A percentile compares a stretch with the other conserved stretches of the same genome.
These are phyloP conservation scores for Bedellia somnulentella DNA, from an alignment of 2,888 invertebrate species.

Conservation along the genomic window DNA sequence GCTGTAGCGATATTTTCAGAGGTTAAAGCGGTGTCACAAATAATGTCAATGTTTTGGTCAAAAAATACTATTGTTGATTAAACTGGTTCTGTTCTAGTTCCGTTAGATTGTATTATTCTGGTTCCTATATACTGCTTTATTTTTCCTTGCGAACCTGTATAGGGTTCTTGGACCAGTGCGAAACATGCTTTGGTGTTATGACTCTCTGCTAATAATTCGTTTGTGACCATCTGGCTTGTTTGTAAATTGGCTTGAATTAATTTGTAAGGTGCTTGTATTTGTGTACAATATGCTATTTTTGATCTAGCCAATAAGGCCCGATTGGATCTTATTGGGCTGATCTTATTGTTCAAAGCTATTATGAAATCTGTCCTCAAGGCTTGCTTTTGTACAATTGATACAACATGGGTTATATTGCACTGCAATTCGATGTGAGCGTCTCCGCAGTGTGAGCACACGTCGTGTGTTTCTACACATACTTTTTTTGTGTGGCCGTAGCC, in stretches of 20 bases:
- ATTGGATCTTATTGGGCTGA: not conserved
- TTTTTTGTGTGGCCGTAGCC: not conserved
- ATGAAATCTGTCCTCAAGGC: not conserved
- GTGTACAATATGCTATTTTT: not conserved
- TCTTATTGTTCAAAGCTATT: not conserved
- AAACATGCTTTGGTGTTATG: not conserved
- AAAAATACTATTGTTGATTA: slow-evolving; percentile 6
- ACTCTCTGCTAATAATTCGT: slow-evolving; percentile 2
- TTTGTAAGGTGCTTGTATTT: too few relatives aligned
- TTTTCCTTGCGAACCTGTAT: slow-evolving; percentile 1
- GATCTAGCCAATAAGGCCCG: not conserved
- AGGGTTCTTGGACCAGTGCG: slow-evolving; percentile 6
- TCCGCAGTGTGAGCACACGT: slow-evolving; percentile 1
- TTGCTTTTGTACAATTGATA: not conserved
- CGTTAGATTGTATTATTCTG: slow-evolving; percentile 1
- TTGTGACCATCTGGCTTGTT: not conserved
- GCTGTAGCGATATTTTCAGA: slow-evolving; percentile 3
- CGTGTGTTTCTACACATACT: not conserved
- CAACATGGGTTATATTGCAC: not conserved
- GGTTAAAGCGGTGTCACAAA: not conserved
- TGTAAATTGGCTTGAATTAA: slow-evolving; percentile 3
- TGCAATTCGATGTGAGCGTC: not conserved
- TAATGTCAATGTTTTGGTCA: not conserved
- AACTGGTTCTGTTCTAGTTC: not conserved
- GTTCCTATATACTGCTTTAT: not conserved